Percentiles rank a stretch among this genome's conserved stretches.
Evolutionary conservation across 2,888 invertebrate genomes (phyloP).

Genomic region (Taphrorychus bicolor): DNA sequence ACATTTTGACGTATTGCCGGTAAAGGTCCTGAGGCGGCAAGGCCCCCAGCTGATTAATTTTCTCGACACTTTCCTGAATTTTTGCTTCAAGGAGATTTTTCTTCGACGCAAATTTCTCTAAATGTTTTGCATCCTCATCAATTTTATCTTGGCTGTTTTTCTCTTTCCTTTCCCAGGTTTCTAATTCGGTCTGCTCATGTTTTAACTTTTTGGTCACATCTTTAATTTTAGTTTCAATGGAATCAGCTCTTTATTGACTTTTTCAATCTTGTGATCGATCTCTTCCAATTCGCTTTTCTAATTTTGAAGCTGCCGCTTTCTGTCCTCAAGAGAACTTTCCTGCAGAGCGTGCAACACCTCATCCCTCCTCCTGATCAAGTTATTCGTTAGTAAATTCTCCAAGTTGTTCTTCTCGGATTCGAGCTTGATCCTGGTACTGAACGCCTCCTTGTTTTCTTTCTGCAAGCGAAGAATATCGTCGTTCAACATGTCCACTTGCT

Average conservation of each 20-base stretch:
- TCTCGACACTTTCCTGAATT: conserved; percentile 93
- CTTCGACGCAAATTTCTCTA: conserved; percentile 95
- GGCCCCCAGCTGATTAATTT: conserved; percentile 95
- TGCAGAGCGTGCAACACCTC: conserved; percentile 61
- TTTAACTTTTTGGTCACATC: conserved; percentile 74
- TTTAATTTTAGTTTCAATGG: conserved; percentile 80
- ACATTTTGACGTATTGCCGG: conserved; percentile 76
- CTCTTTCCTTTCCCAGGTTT: conserved; percentile 85
- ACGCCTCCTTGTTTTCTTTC: conserved; percentile 94
- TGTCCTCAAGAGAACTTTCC: conserved; percentile 94
- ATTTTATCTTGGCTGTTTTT: conserved; percentile 94
- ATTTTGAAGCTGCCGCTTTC: conserved; percentile 86
- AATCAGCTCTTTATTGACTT: conserved; percentile 80
- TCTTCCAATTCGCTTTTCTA: conserved; percentile 80
- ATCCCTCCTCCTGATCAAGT: conserved; percentile 82
- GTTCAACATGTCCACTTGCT: conserved; percentile 91
- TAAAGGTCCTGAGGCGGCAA: conserved; percentile 93
- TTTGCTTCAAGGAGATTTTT: conserved; percentile 92
- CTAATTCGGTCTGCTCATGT: conserved; percentile 75
- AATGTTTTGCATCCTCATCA: conserved; percentile 93
- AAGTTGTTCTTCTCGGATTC: conserved; percentile 97
- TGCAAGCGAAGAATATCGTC: conserved; percentile 93
- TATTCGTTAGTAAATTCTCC: conserved; percentile 95
- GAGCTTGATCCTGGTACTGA: conserved; percentile 92
- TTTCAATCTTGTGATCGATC: conserved; percentile 81